These are phyloP conservation scores for Acridotheres tristis DNA, from an alignment of 2,797 vertebrate species.

Conservation along the genomic window DNA sequence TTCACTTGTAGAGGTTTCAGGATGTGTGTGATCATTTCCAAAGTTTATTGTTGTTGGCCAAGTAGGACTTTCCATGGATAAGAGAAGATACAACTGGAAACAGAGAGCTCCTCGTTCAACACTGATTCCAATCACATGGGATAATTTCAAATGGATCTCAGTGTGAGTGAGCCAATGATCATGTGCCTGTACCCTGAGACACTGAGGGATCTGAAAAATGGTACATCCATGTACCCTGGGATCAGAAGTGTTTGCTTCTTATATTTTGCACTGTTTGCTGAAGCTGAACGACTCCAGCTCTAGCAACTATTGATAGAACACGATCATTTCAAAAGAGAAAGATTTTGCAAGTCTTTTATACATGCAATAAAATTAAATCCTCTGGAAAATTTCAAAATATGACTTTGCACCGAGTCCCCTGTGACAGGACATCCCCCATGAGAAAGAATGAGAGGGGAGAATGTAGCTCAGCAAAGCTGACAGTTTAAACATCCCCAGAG, in stretches of 20 bases:
- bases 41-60: neutral
- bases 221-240: neutral
- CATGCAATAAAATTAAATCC: neutral
- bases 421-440: neutral
- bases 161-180: neutral
- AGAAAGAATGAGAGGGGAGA: conserved; percentile 27
- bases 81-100: neutral
- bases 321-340: neutral
- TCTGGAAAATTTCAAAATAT: conserved; percentile 37
- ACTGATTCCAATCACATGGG: neutral
- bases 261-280: neutral
- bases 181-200: neutral
- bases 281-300: neutral
- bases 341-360: neutral
- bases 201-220: neutral
- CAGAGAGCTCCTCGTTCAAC: neutral
- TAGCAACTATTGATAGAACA: neutral
- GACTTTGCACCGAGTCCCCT: neutral
- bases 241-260: neutral
- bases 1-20: neutral
- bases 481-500: conserved; percentile 19
- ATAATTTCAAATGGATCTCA: neutral
- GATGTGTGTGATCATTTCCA: neutral
- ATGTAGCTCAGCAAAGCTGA: neutral
- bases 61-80: neutral